phyloP scores from a whole-genome alignment of 2,113 vertebrate genomes.

The Pimephales promelas region DNA sequence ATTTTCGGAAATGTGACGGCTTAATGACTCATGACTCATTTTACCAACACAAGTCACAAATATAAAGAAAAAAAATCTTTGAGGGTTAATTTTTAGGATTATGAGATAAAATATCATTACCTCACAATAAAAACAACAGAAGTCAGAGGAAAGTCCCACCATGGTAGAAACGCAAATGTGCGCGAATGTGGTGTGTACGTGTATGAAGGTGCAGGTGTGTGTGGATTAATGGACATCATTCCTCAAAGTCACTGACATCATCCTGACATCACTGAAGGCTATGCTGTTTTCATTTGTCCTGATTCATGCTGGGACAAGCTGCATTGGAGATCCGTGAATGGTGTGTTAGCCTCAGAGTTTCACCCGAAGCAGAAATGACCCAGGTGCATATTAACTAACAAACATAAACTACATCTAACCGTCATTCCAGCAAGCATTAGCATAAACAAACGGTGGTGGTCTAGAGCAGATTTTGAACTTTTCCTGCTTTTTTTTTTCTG shows the following conservation, averaged over 20 bases:
- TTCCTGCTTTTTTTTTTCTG: neutral
- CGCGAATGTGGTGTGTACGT: neutral
- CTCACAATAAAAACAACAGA: neutral
- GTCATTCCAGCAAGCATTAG: neutral
- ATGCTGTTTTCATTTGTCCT: slow-evolving; percentile 63
- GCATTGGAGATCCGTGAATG: neutral
- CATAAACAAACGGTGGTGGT: slow-evolving; percentile 12
- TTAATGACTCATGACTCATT: no score
- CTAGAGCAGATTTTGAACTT: neutral
- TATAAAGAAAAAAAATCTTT: no score
- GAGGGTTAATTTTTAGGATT: neutral
- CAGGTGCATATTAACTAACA: slow-evolving; percentile 30
- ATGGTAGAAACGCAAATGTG: neutral
- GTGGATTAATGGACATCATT: slow-evolving; percentile 63
- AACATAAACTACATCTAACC: slow-evolving; percentile 4
- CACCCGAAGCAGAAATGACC: slow-evolving; percentile 31
- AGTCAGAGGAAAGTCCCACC: neutral
- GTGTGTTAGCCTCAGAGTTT: neutral
- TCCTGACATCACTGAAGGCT: slow-evolving; percentile 55
- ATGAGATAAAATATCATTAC: neutral
- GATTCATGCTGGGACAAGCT: slow-evolving; percentile 54
- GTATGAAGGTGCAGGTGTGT: slow-evolving; percentile 45
- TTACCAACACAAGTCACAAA: no score
- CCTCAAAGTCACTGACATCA: slow-evolving; percentile 62
- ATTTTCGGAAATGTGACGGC: no score